Base-by-base conservation (phyloP, 2,888 invertebrate species). In the Malachius bipustulatus region DNA sequence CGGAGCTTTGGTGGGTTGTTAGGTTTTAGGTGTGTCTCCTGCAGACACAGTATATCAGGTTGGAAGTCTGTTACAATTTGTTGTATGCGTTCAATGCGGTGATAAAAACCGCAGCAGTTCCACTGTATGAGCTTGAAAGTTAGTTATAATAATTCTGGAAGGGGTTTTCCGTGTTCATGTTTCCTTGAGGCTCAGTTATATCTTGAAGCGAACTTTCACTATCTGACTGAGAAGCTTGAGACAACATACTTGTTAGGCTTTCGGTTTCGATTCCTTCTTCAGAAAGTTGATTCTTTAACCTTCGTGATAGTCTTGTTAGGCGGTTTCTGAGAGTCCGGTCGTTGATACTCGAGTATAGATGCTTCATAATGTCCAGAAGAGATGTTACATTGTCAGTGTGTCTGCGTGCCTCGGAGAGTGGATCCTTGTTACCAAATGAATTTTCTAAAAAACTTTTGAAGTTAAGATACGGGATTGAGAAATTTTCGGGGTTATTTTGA, bases 41-140 rank as follows among this genome's bases (percentile, higher is more conserved):
- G n/a, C n/a, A n/a, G n/a, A n/a, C n/a, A n/a, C n/a, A n/a, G n/a
- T n/a, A n/a, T n/a, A n/a, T n/a, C n/a, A n/a, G n/a, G n/a, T n/a
- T n/a, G n/a, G n/a, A n/a, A n/a, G n/a, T 30, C 30, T 2, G 30
- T n/a, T 2, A 30, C 13, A 3, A 35, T 4, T 9, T 36, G 36
- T 11, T 31, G 26, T 10, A 36, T 36, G 2, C 26, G 36, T 4
- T 30, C 31, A 19, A 31, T n/a, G 2, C 36, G 31, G 4, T 27
- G 15, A 16, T 36, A 36, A 14, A 31, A 36, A 10, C 36, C 32
- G 16, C 32, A 14, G 14, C 26, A 36, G 13, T 32, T 32, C 32
- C 32, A 32, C 14, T 35, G 35, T 24, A 14, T 14, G n/a, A 31
- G 15, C 12, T n/a, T 19, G 12, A 19, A 19, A 9, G 16, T 10